Conservation (phyloP, 1,140 invertebrate species). For the Drosophila rufa region DNA sequence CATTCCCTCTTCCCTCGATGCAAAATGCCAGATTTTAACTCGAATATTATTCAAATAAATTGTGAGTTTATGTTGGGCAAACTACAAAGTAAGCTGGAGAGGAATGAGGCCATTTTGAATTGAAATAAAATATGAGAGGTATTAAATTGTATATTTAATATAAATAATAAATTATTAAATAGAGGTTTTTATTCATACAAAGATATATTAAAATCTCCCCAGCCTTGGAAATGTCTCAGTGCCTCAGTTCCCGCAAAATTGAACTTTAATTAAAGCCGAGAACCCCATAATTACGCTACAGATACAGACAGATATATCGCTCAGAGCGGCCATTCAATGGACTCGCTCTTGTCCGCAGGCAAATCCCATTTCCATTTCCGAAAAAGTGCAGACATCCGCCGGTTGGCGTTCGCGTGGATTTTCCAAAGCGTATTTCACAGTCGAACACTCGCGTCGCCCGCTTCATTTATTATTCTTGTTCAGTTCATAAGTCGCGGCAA, state of each 20-base stretch:
- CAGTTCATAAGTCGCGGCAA: constrained; percentile 43
- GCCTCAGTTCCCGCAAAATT: not conserved
- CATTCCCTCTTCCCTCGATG: constrained; percentile 1
- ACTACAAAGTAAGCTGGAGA: not conserved
- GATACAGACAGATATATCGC: constrained; percentile 1
- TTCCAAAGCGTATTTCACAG: constrained; percentile 54
- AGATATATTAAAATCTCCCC: not conserved
- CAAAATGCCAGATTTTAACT: constrained; percentile 23
- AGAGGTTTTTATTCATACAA: not conserved
- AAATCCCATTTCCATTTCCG: constrained; percentile 7
- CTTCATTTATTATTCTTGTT: constrained; percentile 56
- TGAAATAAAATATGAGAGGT: not conserved
- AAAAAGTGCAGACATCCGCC: constrained; percentile 14
- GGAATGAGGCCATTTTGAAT: not conserved
- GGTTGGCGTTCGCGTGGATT: constrained; percentile 1
- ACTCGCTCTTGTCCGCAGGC: not conserved
- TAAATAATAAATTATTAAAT: too few relatives aligned
- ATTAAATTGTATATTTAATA: too few relatives aligned
- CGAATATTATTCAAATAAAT: constrained; percentile 15
- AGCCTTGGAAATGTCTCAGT: too few relatives aligned
- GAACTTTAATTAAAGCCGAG: not conserved
- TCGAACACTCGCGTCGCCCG: constrained; percentile 46
- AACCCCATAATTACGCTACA: not conserved
- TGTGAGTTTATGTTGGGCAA: constrained; percentile 1
- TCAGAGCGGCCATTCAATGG: not conserved